Evolutionary conservation across 2,888 invertebrate species (phyloP), one percentile per base, ranked within the genome.

Genomic region (Pandemis heparana): DNA sequence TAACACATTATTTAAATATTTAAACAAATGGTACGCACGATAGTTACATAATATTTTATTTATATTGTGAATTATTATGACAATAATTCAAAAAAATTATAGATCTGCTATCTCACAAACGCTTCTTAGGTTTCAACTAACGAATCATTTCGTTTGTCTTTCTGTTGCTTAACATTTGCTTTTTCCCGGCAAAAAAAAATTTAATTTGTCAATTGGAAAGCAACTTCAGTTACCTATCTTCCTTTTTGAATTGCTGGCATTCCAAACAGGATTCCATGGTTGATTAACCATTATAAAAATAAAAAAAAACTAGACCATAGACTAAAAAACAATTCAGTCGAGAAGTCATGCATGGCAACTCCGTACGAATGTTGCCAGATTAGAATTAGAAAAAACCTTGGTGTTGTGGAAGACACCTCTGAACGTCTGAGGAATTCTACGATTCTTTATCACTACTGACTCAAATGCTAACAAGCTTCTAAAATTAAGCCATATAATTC

Each of bases 1-100:
- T n/a, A n/a, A 38, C 60, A 51, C 18, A 39, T 62, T 41, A 41
- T 39, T 69, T 62, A 60, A 60, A 60, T 7, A 59, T 5, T 60
- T 38, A 60, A 60, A 32, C 60, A 23, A 53, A 53, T 53, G 38
- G 38, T 60, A 60, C 12, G n/a, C n/a, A n/a, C 3, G 12, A 23
- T 23, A 56, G 5, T 18, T 12, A 56, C 10, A 23, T 12, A 56
- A 5, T 23, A 56, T 9, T 56, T 56, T 4, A 23, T 56, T 51
- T 12, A 53, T 18, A 5, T 16, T 23, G 51, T 9, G 23, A 23
- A 56, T 56, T 56, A 56, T 56, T 18, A 10, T 23, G 23, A 56
- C 7, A 23, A 56, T 56, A 56, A 56, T 12, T 56, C 12, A 53
- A 16, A 53, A 16, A 53, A 53, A 48, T 48, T 12, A 43, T 12